phyloP scores from a whole-genome alignment of 2,113 vertebrate genomes.

The Paedocypris sp. region DNA sequence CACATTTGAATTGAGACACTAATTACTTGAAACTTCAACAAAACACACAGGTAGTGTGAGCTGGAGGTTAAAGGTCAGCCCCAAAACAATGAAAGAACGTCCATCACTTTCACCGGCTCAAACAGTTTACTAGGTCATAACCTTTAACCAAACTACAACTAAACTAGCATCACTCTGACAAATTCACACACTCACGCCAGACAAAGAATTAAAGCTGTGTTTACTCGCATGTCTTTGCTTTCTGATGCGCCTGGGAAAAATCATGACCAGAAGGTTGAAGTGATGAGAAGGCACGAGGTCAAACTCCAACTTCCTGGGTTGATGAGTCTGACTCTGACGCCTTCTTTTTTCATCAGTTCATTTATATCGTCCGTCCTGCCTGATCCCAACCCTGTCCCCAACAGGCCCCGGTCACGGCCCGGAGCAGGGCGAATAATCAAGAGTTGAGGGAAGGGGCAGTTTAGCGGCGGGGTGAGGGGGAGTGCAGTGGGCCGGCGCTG shows the following conservation, averaged over 20 bases:
- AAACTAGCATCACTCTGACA: constrained; percentile 7
- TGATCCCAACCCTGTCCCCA: constrained; percentile 47
- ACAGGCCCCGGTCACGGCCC: constrained; percentile 59
- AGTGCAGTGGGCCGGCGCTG: constrained; percentile 50
- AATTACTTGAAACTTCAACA: too few relatives aligned
- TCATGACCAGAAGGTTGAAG: not conserved
- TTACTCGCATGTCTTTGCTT: not conserved
- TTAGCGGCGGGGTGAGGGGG: constrained; percentile 42
- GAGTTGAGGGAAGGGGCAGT: constrained; percentile 8
- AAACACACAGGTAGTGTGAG: not conserved
- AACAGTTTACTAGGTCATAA: not conserved
- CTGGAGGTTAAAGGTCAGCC: constrained; percentile 12
- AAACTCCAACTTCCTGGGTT: constrained; percentile 6
- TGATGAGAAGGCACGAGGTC: constrained; percentile 3
- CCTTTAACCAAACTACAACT: not conserved
- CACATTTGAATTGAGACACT: too few relatives aligned
- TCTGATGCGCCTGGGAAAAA: constrained; percentile 1
- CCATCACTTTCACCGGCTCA: constrained; percentile 11
- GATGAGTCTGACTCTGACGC: not conserved
- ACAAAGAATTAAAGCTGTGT: constrained; percentile 9
- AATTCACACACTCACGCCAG: constrained; percentile 19
- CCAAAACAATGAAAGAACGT: not conserved
- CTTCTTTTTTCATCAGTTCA: constrained; percentile 14
- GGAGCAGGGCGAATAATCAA: constrained; percentile 53
- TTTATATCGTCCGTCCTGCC: constrained; percentile 14